Conservation (phyloP, 2,113 vertebrate species). For the Chaenogobius annularis region DNA sequence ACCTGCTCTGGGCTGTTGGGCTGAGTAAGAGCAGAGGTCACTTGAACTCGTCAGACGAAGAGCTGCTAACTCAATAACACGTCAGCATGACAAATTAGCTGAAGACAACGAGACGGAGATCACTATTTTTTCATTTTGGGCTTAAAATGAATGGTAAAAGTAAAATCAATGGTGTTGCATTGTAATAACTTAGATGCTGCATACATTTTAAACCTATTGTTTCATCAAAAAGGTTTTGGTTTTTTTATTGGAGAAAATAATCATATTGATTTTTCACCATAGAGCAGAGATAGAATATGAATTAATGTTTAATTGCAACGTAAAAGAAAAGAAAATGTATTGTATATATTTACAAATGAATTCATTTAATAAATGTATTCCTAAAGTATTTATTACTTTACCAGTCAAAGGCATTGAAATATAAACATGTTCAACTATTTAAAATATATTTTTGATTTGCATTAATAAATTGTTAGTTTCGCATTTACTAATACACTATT, state of each 20-base stretch:
- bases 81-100: conserved; percentile 30
- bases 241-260: neutral
- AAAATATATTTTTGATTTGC: no score
- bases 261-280: neutral
- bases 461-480: no score
- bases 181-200: neutral
- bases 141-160: neutral
- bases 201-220: neutral
- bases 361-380: no score
- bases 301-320: neutral
- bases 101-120: conserved; percentile 19
- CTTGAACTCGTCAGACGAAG: conserved; percentile 37
- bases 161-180: neutral
- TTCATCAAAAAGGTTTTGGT: no score
- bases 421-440: no score
- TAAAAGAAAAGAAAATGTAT: no score
- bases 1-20: conserved; percentile 35
- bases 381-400: no score
- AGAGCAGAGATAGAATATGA: neutral
- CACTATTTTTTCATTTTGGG: neutral
- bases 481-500: neutral
- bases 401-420: no score
- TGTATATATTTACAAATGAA: no score
- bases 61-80: conserved; percentile 20
- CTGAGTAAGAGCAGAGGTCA: conserved; percentile 39